Evolutionary conservation across 2,888 invertebrate species (phyloP), one percentile per base, ranked within the genome.

Genomic region (Steromphala cineraria): DNA sequence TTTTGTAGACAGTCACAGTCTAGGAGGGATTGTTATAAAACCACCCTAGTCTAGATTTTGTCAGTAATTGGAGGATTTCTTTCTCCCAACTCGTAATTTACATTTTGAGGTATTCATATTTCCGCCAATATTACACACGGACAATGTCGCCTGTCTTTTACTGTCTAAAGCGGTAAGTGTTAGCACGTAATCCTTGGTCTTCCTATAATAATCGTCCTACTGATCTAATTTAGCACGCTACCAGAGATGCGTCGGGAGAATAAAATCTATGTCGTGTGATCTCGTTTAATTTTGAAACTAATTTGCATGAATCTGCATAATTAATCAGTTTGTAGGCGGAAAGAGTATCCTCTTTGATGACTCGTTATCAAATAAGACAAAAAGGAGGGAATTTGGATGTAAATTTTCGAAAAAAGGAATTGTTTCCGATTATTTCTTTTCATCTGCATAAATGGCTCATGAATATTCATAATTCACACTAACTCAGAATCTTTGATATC

Each of bases 241-340:
- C 36, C 36, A 36, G 71, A 71, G 36, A 36, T 36, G 28, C 40
- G 8, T 19, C 19, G 36, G n/a, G 19, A 19, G 28, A 36, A 36
- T 71, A 40, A 71, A 71, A 71, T 71, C 31, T 31, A 28, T 19
- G 71, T 71, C 17, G 28, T 40, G 28, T 71, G 71, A 71, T 71
- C 71, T 71, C 36, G 40, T 71, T 71, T 71, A 71, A 71, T 71
- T 71, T 71, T 71, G 19, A 71, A 71, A 71, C 31, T 71, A 7
- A 71, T 71, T 71, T 71, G 71, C 71, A 71, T 71, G 24, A 36
- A 71, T 71, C 36, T 71, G 17, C 71, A 71, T 71, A 31, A 71
- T 71, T 71, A 71, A 71, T 24, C 46, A 46, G 46, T 46, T 46
- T 46, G 46, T 46, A 46, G 46, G 7, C 46, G 46, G 46, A 46